Conservation (phyloP, 2,888 invertebrate genomes). For the Alsophila aescularia region DNA sequence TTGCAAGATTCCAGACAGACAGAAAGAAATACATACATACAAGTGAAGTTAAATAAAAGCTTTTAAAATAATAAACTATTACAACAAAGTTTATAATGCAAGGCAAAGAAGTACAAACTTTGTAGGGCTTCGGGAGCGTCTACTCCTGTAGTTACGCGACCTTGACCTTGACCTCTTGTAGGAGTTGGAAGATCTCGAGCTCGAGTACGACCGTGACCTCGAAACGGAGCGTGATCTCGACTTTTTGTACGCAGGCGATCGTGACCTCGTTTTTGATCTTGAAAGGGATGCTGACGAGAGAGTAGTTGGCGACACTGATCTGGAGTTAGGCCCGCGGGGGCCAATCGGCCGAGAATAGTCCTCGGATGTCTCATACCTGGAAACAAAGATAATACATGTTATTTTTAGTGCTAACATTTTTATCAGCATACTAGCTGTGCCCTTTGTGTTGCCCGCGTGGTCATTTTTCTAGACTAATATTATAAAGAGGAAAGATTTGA, state of each 20-base stretch:
- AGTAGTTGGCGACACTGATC: conserved; percentile 30
- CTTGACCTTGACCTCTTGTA: conserved; percentile 62
- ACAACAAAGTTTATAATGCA: not conserved
- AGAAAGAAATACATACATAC: no score
- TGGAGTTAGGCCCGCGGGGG: conserved; percentile 60
- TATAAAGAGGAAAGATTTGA: no score
- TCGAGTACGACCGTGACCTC: conserved; percentile 51
- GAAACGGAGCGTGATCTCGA: conserved; percentile 47
- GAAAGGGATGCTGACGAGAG: conserved; percentile 36
- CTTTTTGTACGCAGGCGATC: conserved; percentile 32
- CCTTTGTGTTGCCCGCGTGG: no score
- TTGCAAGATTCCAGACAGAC: no score
- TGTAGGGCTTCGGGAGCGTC: conserved; percentile 65
- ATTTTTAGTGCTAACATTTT: no score
- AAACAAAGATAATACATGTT: conserved; percentile 21
- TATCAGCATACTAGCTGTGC: no score
- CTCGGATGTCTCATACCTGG: conserved; percentile 51
- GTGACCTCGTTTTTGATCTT: conserved; percentile 56
- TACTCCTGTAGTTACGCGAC: conserved; percentile 58
- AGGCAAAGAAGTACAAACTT: conserved; percentile 66
- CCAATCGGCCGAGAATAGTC: conserved; percentile 59
- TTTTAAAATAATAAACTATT: no score
- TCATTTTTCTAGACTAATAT: no score
- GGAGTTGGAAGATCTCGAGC: conserved; percentile 63
- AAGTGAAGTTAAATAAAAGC: no score